Evolutionary conservation across 2,113 vertebrate genomes (phyloP), one percentile per base, ranked within the genome.

Genomic region (Scopus umbretta): DNA sequence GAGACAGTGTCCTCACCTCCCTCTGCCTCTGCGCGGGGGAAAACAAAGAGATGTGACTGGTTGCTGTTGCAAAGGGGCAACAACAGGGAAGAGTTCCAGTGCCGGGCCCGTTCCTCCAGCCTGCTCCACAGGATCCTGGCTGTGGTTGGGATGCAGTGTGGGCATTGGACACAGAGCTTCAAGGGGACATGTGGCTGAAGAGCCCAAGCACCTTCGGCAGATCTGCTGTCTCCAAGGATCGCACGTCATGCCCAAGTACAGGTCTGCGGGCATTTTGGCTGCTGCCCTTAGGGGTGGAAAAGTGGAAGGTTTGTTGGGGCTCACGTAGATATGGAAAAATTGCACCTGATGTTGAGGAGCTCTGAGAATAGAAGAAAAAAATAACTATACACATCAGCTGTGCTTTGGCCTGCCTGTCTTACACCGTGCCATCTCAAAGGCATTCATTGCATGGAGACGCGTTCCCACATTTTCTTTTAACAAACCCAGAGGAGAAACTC

Each of bases 181-280:
- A 32, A 61, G 84, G 19, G 56, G 43, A 16, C 1, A 3, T 22
- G 5, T 16, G 55, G 29, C 5, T 32, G 76, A 43, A 52, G 29
- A 82, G 6, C 27, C 34, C 42, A 11, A 23, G 42, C 10, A 3
- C 26, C 45, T 62, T 56, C 0, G 0, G 61, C 4, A 82, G 36
- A 62, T 32, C 17, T 45, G 61, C 13, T 43, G 25, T 49, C 66
- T 61, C 52, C 47, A 29, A 13, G 40, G 30, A 12, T 71, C 0
- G 0, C 9, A 12, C 8, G 4, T 12, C 25, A 0, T 29, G 26
- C 32, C 74, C 36, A n/a, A 7, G 5, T 12, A 7, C 30, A 30
- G 32, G 22, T 56, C n/a, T 55, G 22, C 2, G 10, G 36, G 50
- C 19, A 5, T 43, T 90, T 73, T 66, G 50, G 20, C 36, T 81